Evolutionary conservation across 2,113 vertebrate genomes (phyloP).

Genomic region (Nematolebias whitei): DNA sequence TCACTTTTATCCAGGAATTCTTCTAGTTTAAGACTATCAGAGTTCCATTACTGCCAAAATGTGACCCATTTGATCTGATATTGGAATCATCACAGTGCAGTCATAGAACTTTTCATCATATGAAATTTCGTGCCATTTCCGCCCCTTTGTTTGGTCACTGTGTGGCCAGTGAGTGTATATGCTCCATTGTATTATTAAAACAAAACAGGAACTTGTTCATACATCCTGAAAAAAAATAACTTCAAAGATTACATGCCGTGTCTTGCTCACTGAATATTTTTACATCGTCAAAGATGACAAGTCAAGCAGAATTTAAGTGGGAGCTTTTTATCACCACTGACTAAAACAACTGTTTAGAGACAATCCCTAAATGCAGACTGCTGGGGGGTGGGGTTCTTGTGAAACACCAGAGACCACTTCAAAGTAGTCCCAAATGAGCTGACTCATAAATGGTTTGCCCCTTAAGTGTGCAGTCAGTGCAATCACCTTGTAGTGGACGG

Average conservation of each 20-base stretch:
- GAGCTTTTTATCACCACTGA: conserved; percentile 50
- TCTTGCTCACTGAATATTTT: conserved; percentile 23
- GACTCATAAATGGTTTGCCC: conserved; percentile 72
- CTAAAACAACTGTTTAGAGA: conserved; percentile 72
- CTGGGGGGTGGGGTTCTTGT: conserved; percentile 23
- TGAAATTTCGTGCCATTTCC: no score
- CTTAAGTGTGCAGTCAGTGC: conserved; percentile 66
- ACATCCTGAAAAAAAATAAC: conserved; percentile 30
- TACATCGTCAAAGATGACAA: conserved; percentile 48
- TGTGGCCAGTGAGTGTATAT: no score
- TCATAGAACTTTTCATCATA: no score
- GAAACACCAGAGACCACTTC: conserved; percentile 73
- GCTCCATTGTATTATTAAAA: no score
- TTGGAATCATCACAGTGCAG: no score
- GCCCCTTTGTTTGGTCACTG: no score
- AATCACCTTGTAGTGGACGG: conserved; percentile 58
- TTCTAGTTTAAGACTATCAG: no score
- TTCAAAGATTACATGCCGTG: conserved; percentile 22
- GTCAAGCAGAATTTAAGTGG: conserved; percentile 55
- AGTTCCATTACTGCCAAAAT: no score
- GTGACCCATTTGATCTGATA: no score
- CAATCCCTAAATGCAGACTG: conserved; percentile 64
- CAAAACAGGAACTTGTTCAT: not conserved
- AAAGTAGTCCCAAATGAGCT: conserved; percentile 76
- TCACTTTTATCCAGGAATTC: no score